These are phyloP conservation scores for Mugil cephalus DNA, from an alignment of 2,113 vertebrate genomes.

Conservation along the genomic window DNA sequence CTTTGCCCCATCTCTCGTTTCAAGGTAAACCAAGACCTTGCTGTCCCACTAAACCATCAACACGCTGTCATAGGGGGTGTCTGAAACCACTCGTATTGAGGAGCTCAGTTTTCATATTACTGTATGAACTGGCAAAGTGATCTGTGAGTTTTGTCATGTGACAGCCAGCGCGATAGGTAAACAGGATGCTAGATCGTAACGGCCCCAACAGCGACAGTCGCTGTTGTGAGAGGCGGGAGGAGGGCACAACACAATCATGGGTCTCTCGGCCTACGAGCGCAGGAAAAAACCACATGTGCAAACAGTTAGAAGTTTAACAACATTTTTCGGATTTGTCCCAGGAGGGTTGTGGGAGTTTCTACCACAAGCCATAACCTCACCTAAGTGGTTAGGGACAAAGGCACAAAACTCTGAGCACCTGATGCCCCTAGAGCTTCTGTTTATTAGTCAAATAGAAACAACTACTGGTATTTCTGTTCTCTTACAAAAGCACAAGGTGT, in stretches of 20 bases:
- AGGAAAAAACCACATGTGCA: conserved; percentile 8
- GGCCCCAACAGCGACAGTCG: neutral
- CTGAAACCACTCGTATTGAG: conserved; percentile 2
- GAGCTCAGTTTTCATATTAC: conserved; percentile 40
- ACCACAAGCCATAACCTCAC: conserved; percentile 21
- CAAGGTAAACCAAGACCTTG: neutral
- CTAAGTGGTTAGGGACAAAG: conserved; percentile 8
- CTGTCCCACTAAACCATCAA: neutral
- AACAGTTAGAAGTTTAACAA: neutral
- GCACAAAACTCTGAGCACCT: neutral
- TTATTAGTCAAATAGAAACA: conserved; percentile 26
- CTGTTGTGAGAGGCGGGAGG: no score
- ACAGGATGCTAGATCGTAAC: no score
- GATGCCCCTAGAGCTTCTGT: neutral
- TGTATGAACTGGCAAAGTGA: no score
- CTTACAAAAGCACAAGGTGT: neutral
- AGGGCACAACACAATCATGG: neutral
- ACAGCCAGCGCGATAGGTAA: neutral
- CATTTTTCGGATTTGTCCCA: neutral
- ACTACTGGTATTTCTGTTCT: conserved; percentile 21
- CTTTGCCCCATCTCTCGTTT: neutral
- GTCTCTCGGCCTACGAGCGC: neutral
- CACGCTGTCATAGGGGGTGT: neutral
- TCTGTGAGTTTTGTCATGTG: neutral
- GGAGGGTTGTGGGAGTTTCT: conserved; percentile 25